Base-by-base conservation (phyloP, 2,113 vertebrate genomes). In the Catharus bicknelli region DNA sequence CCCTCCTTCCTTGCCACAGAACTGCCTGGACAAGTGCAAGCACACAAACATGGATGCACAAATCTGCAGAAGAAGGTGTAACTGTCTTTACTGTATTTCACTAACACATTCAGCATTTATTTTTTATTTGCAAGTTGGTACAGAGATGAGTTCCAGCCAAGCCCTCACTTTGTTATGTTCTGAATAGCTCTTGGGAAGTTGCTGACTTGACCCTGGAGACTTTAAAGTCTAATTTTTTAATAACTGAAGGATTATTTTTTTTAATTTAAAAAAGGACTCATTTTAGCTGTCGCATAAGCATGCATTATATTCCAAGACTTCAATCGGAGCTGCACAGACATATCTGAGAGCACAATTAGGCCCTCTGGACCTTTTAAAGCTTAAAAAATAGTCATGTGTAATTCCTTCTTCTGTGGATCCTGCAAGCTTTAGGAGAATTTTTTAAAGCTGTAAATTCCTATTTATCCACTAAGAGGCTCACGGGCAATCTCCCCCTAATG, bases 391-490 rank as follows among this genome's bases (percentile, higher is more conserved):
- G 93, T 90, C n/a, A 53, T 95, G 59, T 96, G 90, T 95, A 95
- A 96, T 96, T 96, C 90, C 91, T 95, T 88, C 72, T 86, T 94
- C 91, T 91, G 72, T 91, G 61, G 91, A 86, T 87, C 68, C 87
- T 91, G 90, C 82, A 86, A 96, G 95, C 90, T 96, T 78, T 94
- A 95, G 92, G 75, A 94, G 95, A 95, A 90, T 96, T 93, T 96
- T 88, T 92, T 87, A 96, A 95, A 95, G 96, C 94, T 96, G 96
- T 95, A 96, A 96, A 96, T 96, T 96, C 96, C 95, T 96, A 95
- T 96, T 96, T 96, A 96, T 95, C 96, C 96, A 95, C 94, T 95
- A 96, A 96, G 96, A 96, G 94, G 94, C 94, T 96, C 95, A 96
- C 83, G 45, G 85, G 72, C 95, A 95, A 94, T 96, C 96, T 96